Percentiles rank a stretch among this genome's conserved stretches.
phyloP scores from a whole-genome alignment of 2,113 vertebrate genomes.

The Gymnogyps californianus region DNA sequence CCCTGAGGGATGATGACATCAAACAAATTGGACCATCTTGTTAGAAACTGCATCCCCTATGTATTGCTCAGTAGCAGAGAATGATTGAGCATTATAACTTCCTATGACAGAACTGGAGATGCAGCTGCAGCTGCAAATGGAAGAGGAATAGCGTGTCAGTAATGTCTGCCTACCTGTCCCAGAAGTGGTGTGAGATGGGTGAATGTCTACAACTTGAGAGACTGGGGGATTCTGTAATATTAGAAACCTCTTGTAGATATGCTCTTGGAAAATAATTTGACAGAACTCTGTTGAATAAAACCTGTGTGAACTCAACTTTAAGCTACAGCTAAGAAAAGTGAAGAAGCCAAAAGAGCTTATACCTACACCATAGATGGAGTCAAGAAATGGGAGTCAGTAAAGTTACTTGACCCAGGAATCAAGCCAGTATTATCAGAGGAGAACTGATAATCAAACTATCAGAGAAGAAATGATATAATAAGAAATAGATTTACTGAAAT shows the following conservation, averaged over 20 bases:
- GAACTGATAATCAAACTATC: background rate
- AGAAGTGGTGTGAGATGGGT: background rate
- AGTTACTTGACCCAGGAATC: background rate
- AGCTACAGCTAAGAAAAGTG: background rate
- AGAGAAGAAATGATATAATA: background rate
- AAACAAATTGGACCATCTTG: conserved; percentile 14
- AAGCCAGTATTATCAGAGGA: background rate
- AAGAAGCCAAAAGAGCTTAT: background rate
- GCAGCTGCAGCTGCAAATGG: background rate
- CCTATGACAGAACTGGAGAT: background rate
- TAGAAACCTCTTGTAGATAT: background rate
- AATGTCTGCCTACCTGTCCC: background rate
- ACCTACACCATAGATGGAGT: fast-evolving
- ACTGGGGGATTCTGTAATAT: background rate
- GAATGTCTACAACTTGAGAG: background rate
- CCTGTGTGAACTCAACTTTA: background rate
- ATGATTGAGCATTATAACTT: background rate
- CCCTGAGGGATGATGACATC: background rate
- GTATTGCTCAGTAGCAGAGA: background rate
- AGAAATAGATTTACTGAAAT: background rate
- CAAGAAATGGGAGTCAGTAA: background rate
- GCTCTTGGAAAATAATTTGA: background rate
- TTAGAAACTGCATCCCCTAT: background rate
- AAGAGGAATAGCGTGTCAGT: background rate
- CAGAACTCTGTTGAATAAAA: background rate